Conservation (phyloP, 2,113 vertebrate species). For the Alaudala cheleensis region DNA sequence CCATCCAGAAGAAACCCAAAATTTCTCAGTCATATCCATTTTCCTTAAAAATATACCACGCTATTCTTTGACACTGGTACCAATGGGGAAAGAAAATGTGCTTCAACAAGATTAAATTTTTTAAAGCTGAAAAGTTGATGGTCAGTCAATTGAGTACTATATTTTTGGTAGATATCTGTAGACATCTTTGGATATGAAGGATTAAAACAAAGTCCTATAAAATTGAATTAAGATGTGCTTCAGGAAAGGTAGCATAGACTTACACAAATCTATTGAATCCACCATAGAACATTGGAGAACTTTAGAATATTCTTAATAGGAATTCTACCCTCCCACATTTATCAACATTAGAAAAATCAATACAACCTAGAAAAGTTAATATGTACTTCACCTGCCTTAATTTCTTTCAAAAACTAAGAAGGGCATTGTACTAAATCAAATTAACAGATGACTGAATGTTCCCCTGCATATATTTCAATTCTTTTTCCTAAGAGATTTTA, state of each 20-base stretch:
- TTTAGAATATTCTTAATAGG: neutral
- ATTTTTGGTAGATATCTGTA: neutral
- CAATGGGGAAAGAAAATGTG: neutral
- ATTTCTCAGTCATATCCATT: neutral
- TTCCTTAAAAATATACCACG: neutral
- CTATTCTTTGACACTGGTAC: neutral
- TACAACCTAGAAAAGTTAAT: neutral
- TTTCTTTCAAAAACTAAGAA: neutral
- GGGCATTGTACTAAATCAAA: neutral
- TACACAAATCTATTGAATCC: neutral
- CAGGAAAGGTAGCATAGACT: neutral
- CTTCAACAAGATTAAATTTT: neutral
- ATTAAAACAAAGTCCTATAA: neutral
- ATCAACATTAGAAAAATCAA: slow-evolving; percentile 27
- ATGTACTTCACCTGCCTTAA: neutral
- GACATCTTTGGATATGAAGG: neutral
- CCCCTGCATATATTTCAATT: neutral
- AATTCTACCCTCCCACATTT: slow-evolving; percentile 1
- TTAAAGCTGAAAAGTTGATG: neutral
- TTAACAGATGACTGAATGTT: neutral
- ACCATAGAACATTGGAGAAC: neutral
- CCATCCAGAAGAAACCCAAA: neutral
- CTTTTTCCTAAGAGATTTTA: neutral
- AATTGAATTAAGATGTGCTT: neutral
- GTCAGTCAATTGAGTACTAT: neutral